Conservation (phyloP, 2,888 invertebrate genomes). For the Tridacna crocea region DNA sequence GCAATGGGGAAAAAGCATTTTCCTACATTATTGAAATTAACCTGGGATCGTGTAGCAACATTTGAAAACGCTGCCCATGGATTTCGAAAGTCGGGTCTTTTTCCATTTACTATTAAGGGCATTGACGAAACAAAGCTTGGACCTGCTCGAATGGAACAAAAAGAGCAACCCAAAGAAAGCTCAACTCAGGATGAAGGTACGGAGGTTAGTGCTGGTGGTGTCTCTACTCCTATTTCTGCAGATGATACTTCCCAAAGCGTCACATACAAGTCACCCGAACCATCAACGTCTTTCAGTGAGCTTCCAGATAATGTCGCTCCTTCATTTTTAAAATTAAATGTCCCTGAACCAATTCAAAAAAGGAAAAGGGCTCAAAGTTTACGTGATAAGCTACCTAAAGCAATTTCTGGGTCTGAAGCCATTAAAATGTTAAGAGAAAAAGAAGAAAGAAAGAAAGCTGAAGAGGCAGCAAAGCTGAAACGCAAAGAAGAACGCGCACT, state of each 20-base stretch:
- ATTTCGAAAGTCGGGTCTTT: background rate
- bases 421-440: slow-evolving; percentile 37
- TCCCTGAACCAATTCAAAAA: slow-evolving; percentile 17
- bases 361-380: too few species aligned
- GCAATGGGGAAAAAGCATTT: background rate
- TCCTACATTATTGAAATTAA: background rate
- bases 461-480: slow-evolving; percentile 14
- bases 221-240: background rate
- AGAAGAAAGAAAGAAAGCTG: too few species aligned
- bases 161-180: background rate
- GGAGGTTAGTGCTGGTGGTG: too few species aligned
- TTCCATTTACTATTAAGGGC: background rate
- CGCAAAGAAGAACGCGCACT: slow-evolving; percentile 4
- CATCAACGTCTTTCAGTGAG: too few species aligned
- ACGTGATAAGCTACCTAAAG: too few species aligned
- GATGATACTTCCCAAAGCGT: background rate
- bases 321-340: background rate
- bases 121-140: slow-evolving; percentile 1
- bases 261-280: too few species aligned
- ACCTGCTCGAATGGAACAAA: slow-evolving; percentile 14
- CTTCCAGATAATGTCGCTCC: background rate
- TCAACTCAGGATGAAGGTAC: too few species aligned
- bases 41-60: background rate
- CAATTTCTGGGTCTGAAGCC: slow-evolving; percentile 27
- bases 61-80: background rate